These are phyloP conservation scores for Gobiocypris rarus DNA, from an alignment of 2,113 vertebrate species.

Conservation along the genomic window DNA sequence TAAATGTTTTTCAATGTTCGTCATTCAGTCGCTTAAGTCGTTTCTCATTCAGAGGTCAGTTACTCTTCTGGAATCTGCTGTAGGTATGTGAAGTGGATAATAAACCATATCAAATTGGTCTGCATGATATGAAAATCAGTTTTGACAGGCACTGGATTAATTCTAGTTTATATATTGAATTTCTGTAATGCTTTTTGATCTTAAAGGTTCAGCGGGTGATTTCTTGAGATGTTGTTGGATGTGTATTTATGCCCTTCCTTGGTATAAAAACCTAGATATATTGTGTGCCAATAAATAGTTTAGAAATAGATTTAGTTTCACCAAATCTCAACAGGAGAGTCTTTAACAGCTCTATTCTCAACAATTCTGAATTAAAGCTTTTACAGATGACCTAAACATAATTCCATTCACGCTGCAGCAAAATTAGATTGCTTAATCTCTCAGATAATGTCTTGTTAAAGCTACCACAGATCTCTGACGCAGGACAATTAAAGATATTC, in stretches of 20 bases:
- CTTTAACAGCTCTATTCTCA: background rate
- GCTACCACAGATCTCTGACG: background rate
- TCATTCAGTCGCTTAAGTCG: no score
- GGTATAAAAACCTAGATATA: background rate
- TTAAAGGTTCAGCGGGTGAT: background rate
- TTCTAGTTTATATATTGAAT: background rate
- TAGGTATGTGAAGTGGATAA: slow-evolving; percentile 4
- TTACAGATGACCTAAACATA: background rate
- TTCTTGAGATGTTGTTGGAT: background rate
- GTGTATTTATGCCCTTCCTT: background rate
- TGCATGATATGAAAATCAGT: background rate
- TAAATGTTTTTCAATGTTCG: background rate
- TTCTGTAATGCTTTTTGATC: background rate
- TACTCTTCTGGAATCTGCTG: background rate
- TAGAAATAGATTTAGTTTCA: no score
- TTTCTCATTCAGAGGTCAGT: background rate
- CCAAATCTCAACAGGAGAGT: background rate
- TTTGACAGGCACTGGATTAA: background rate
- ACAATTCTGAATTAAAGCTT: background rate
- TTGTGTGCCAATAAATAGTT: background rate
- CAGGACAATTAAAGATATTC: slow-evolving; percentile 36
- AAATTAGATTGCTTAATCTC: slow-evolving; percentile 15
- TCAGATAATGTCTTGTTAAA: slow-evolving; percentile 12
- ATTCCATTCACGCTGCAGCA: background rate
- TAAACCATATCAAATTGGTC: background rate